These are phyloP conservation scores for Sesia bembeciformis DNA, from an alignment of 2,888 invertebrate species.

Conservation along the genomic window DNA sequence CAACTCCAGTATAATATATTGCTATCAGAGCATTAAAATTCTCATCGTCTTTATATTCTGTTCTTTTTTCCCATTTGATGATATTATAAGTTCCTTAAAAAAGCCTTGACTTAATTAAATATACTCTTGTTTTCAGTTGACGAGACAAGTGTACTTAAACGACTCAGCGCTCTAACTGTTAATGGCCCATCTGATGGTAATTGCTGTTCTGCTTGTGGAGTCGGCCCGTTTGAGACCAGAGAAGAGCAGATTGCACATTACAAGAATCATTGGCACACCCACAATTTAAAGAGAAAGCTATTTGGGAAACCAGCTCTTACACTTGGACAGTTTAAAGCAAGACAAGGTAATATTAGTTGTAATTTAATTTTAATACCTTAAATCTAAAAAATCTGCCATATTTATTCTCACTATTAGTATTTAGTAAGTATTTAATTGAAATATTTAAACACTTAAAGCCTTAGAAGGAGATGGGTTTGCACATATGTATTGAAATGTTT, in stretches of 20 bases:
- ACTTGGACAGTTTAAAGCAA: constrained; percentile 52
- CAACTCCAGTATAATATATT: too few relatives aligned
- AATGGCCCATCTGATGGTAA: constrained; percentile 49
- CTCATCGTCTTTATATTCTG: too few relatives aligned
- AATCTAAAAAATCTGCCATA: not conserved
- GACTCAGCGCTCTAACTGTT: constrained; percentile 51
- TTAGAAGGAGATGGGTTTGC: too few relatives aligned
- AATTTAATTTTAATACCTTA: not conserved
- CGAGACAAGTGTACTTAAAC: constrained; percentile 59
- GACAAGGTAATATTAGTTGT: constrained; percentile 33
- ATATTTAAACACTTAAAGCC: too few relatives aligned
- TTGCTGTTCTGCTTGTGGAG: constrained; percentile 60
- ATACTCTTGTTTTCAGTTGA: constrained; percentile 36
- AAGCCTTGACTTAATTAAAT: too few relatives aligned
- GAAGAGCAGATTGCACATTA: constrained; percentile 83
- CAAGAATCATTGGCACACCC: constrained; percentile 89
- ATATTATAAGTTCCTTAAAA: too few relatives aligned
- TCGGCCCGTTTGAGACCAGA: constrained; percentile 73
- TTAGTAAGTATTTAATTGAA: not conserved
- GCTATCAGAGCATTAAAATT: too few relatives aligned
- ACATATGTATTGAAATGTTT: too few relatives aligned
- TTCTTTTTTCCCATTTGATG: too few relatives aligned
- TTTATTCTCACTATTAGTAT: not conserved
- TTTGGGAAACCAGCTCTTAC: constrained; percentile 62
- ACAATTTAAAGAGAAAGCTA: constrained; percentile 84